Conservation (phyloP, 2,113 vertebrate species). For the Anguilla japonica region DNA sequence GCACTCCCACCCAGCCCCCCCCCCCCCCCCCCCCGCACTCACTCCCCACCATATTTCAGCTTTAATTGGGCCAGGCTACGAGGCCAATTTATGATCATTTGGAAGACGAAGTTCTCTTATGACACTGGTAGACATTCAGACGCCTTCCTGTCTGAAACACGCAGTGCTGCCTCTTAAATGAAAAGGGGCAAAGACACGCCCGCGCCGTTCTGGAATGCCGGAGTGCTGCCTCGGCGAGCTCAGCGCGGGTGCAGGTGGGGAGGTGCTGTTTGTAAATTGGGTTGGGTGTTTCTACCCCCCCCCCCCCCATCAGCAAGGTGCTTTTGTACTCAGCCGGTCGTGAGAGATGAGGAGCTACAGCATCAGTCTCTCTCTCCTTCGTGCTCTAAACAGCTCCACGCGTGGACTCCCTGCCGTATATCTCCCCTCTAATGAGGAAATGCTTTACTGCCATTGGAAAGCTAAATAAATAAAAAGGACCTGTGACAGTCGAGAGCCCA, state of each 20-base stretch:
- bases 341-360: conserved; percentile 23
- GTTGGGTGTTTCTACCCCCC: neutral
- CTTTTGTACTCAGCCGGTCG: conserved; percentile 21
- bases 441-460: conserved; percentile 1
- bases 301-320: conserved; percentile 14
- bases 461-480: neutral
- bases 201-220: neutral
- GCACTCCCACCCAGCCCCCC: too few relatives aligned
- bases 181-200: neutral
- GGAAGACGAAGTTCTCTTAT: neutral
- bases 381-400: conserved; percentile 15
- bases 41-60: neutral
- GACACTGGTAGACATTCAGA: neutral
- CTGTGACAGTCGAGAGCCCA: neutral
- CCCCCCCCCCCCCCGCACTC: neutral
- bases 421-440: conserved; percentile 20
- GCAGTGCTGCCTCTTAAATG: neutral
- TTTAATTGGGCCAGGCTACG: neutral
- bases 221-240: neutral
- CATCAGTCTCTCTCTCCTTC: conserved; percentile 17
- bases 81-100: conserved; percentile 9
- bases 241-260: neutral
- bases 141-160: neutral
- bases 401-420: conserved; percentile 7
- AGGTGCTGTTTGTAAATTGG: conserved; percentile 5